Evolutionary conservation across 2,888 invertebrate genomes (phyloP), one percentile per base, ranked within the genome.

Genomic region (Ariolimax columbianus): DNA sequence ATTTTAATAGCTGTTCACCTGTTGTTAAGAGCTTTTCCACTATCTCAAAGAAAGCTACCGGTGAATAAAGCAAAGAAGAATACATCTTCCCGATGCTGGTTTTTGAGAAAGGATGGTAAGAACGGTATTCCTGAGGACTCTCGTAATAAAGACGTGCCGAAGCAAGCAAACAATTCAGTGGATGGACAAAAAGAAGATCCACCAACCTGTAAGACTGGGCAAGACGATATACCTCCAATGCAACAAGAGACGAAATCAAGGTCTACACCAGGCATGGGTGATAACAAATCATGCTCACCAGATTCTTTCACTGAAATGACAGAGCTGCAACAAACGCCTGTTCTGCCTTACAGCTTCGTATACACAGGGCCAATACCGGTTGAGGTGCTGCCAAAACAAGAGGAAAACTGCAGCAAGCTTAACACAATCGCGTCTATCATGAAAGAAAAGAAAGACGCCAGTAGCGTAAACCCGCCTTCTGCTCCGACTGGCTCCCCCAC

Each of bases 1-100:
- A 38, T 84, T 17, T 47, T 78, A 6, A 87, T 88, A 77, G 86
- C 86, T 26, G 80, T 83, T 23, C 88, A 84, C 59, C 83, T 90
- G 9, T 59, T 86, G 72, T 80, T 83, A 63, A 84, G 82, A 38
- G 77, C 85, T 63, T 84, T 82, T 47, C 75, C 82, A 1, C 55
- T 82, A 19, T 66, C 75, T 26, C 55, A 82, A n/a, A 47, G 72
- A 0, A 70, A 36, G 4, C 55, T 23, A 30, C 47, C 26, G 2
- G 17, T 59, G 19, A 17, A 51, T 0, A 80, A 68, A 17, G 17
- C 43, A 19, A 80, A 80, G 7, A 11, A 19, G 11, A 63, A 36
- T n/a, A 40, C 63, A 26, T 4, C 59, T 26, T 19, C n/a, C 40
- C 9, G 40, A 38, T 78, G 78, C 19, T 78, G 23, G 7, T 38